Conservation (phyloP, 1,140 invertebrate species). For the Brachystomella parvula region DNA sequence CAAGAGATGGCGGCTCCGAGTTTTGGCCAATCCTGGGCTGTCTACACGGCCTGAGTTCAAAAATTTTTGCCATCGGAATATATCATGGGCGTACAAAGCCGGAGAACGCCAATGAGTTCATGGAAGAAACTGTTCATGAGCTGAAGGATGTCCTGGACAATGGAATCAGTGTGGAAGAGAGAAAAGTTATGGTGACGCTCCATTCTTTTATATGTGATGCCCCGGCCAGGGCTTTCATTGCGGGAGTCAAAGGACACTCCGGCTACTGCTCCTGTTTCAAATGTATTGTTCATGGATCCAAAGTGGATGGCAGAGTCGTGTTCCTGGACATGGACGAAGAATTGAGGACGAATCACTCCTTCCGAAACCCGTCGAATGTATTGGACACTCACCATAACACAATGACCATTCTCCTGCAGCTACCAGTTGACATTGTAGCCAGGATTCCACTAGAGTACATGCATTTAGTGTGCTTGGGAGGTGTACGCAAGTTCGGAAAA, state of each 20-base stretch:
- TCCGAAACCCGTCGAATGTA: slow-evolving; percentile 15
- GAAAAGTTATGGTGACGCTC: slow-evolving; percentile 26
- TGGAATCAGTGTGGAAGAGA: slow-evolving; percentile 22
- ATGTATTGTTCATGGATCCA: slow-evolving; percentile 39
- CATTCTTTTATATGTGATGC: slow-evolving; percentile 42
- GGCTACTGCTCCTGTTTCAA: slow-evolving; percentile 43
- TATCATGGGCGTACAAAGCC: slow-evolving; percentile 35
- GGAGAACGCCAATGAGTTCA: slow-evolving; percentile 25
- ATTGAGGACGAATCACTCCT: slow-evolving; percentile 38
- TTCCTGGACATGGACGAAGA: slow-evolving; percentile 34
- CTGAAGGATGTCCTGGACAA: not conserved
- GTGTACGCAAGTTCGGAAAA: slow-evolving; percentile 38
- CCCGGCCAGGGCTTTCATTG: slow-evolving; percentile 43
- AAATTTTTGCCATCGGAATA: slow-evolving; percentile 34
- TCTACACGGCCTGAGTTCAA: slow-evolving; percentile 28
- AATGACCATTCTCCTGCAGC: not conserved
- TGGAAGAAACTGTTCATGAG: slow-evolving; percentile 34
- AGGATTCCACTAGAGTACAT: slow-evolving; percentile 38
- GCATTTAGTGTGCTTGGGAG: slow-evolving; percentile 42
- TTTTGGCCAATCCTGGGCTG: slow-evolving; percentile 39
- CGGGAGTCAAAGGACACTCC: slow-evolving; percentile 39
- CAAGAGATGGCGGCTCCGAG: slow-evolving; percentile 11
- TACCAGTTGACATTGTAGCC: slow-evolving; percentile 4
- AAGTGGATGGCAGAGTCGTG: slow-evolving; percentile 24
- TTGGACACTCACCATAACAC: slow-evolving; percentile 30